Evolutionary conservation across 2,888 invertebrate species (phyloP).

Genomic region (Gortyna flavago): DNA sequence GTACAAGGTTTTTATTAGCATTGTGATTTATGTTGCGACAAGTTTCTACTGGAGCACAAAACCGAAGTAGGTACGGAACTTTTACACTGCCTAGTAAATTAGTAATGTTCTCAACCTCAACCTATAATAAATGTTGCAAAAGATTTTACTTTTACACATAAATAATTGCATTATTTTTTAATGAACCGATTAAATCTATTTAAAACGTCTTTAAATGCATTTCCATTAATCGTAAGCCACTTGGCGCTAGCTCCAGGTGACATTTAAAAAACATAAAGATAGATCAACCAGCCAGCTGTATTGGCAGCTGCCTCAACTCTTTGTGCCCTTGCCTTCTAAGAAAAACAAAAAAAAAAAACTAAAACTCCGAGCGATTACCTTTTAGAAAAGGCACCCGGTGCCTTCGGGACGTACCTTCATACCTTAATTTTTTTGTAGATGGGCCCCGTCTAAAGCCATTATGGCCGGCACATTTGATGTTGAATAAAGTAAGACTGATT

Average conservation of each 20-base stretch:
- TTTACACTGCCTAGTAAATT: neutral
- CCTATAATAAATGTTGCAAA: neutral
- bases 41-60: constrained; percentile 22
- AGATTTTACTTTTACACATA: neutral
- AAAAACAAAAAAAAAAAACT: constrained; percentile 78
- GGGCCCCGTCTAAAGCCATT: constrained; percentile 75
- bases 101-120: neutral
- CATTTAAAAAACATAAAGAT: constrained; percentile 70
- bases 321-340: constrained; percentile 81
- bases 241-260: constrained; percentile 69
- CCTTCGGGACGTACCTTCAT: constrained; percentile 76
- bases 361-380: constrained; percentile 82
- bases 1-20: constrained; percentile 47
- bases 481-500: constrained; percentile 74
- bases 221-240: constrained; percentile 19
- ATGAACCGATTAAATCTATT: constrained; percentile 1
- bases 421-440: constrained; percentile 79
- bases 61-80: constrained; percentile 3
- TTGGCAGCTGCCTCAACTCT: constrained; percentile 84
- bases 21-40: constrained; percentile 31
- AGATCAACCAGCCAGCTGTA: constrained; percentile 81
- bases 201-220: neutral
- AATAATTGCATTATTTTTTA: neutral
- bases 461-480: constrained; percentile 83
- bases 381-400: constrained; percentile 82